Evolutionary conservation across 2,797 vertebrate species (phyloP), one percentile per base, ranked within the genome.

Genomic region (Coregonus sp.): DNA sequence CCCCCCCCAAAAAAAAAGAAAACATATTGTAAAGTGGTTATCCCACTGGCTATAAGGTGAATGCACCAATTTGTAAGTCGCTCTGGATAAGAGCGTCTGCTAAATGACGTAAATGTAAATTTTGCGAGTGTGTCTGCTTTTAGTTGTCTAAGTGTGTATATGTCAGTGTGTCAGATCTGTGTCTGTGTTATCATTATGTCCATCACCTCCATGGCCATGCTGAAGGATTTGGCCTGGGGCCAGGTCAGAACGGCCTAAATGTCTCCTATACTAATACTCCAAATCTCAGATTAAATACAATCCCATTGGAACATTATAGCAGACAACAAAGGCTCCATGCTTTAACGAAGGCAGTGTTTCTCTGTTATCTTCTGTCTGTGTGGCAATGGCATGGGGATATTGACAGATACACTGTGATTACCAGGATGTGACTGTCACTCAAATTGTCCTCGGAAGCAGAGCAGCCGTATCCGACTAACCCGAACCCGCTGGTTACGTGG

Each of bases 371-470:
- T 71, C 47, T 51, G 16, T 52, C 5, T 72, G 65, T 61, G 15
- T 65, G n/a, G 2, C 66, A n/a, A 61, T 15, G 16, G 16, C 65
- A 54, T 33, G 18, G 11, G 59, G n/a, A 25, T 50, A 70, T 25
- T 69, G 52, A 61, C 31, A 71, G 37, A 20, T 50, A 20, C 56
- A 77, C 18, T 20, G 31, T 68, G 51, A 54, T 69, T 56, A 35
- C 50, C 18, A 6, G 18, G 78, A 74, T 82, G 84, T 80, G 83
- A 82, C 79, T 76, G 74, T 75, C 77, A 66, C 20, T 25, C 33
- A 61, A 63, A 15, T 40, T 29, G 11, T 54, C 66, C 70, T 72
- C 67, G 2, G 5, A 63, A 74, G 4, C 29, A 33, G 65, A 67
- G 12, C 29, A 35, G 31, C 14, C 6, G 59, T 20, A 61, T 16